A percentile compares a stretch with the other conserved stretches of the same genome.
These are phyloP conservation scores for Drosophila lacicola DNA, from an alignment of 2,888 invertebrate species.

Conservation along the genomic window DNA sequence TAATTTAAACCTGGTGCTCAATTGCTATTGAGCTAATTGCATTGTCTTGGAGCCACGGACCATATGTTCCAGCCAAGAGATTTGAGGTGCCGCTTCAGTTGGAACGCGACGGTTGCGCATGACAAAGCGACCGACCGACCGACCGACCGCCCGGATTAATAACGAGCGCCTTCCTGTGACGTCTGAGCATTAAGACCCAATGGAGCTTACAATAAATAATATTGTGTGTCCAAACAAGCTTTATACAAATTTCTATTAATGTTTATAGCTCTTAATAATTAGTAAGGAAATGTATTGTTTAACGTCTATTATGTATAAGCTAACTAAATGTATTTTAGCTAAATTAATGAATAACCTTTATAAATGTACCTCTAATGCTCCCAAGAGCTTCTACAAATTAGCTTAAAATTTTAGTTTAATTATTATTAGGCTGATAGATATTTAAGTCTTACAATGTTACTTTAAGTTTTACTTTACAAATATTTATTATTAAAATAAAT, in stretches of 20 bases:
- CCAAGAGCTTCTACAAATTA: too few species aligned
- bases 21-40: slow-evolving; percentile 40
- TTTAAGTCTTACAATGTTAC: too few species aligned
- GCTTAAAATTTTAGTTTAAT: too few species aligned
- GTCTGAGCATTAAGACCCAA: slow-evolving; percentile 9
- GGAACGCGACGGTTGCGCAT: not conserved
- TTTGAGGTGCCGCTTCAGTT: slow-evolving; percentile 11
- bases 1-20: slow-evolving; percentile 55
- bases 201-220: slow-evolving; percentile 9
- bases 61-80: slow-evolving; percentile 53
- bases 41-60: slow-evolving; percentile 45
- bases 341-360: too few species aligned
- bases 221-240: not conserved
- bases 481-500: too few species aligned
- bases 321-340: too few species aligned
- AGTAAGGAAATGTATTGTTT: too few species aligned
- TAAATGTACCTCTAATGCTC: too few species aligned
- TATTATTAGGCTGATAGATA: too few species aligned
- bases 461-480: too few species aligned
- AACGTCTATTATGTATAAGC: too few species aligned
- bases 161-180: slow-evolving; percentile 5
- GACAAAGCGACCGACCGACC: not conserved
- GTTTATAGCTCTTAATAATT: too few species aligned
- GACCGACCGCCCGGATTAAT: not conserved
- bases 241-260: not conserved